Percentiles rank a stretch among this genome's conserved stretches.
phyloP scores from a whole-genome alignment of 2,888 invertebrate species.

The Conchocele bisecta region DNA sequence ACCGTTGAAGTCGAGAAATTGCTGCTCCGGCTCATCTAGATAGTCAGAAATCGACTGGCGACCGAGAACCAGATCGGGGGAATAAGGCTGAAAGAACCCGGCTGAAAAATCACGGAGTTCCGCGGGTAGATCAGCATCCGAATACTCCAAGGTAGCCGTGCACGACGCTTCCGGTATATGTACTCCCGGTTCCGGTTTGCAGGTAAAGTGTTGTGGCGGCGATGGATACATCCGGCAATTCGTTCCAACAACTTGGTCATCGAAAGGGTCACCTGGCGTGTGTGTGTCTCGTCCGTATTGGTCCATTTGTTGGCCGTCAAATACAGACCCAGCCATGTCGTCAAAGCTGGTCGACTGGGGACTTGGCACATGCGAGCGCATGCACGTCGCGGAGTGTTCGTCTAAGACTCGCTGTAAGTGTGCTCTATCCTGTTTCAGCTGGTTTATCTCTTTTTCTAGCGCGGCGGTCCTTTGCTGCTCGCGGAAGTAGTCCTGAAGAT shows the following conservation, averaged over 20 bases:
- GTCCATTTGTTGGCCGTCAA: slow-evolving; percentile 11
- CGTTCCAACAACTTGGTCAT: slow-evolving; percentile 11
- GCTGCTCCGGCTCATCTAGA: neutral
- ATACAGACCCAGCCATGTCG: slow-evolving; percentile 8
- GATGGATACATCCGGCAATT: neutral
- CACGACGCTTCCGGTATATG: too few relatives aligned
- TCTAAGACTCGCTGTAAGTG: slow-evolving; percentile 26
- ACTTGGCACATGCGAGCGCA: slow-evolving; percentile 5
- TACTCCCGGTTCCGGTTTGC: too few relatives aligned
- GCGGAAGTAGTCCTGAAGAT: slow-evolving; percentile 38
- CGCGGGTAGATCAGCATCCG: neutral
- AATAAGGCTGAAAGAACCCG: slow-evolving; percentile 8
- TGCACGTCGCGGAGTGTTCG: slow-evolving; percentile 37
- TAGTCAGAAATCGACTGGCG: slow-evolving; percentile 40
- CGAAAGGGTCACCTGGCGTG: slow-evolving; percentile 24
- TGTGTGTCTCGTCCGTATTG: neutral
- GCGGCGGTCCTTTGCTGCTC: slow-evolving; percentile 25
- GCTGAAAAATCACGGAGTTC: slow-evolving; percentile 17
- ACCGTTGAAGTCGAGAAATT: too few relatives aligned
- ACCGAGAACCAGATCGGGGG: slow-evolving; percentile 28
- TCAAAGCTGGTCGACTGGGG: slow-evolving; percentile 26
- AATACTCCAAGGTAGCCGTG: neutral
- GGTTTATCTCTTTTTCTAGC: slow-evolving; percentile 26
- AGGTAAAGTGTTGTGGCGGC: too few relatives aligned
- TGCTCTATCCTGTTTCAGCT: slow-evolving; percentile 37